Conservation (phyloP, 2,797 vertebrate genomes). For the Melanogrammus aeglefinus region DNA sequence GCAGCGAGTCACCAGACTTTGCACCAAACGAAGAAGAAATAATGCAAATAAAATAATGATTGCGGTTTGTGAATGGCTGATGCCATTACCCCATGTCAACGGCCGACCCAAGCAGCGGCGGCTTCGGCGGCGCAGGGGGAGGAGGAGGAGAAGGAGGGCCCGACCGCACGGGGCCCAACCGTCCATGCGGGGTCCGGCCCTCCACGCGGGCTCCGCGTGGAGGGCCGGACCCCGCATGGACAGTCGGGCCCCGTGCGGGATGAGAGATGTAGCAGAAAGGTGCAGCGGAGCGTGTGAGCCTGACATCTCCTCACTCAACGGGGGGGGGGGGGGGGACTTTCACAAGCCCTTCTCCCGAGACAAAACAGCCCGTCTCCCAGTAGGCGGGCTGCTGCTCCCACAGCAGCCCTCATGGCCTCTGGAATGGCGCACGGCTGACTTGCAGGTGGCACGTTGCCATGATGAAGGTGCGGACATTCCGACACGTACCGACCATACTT, state of each 20-base stretch:
- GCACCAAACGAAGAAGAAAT: too few species aligned
- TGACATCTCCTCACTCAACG: constrained; percentile 53
- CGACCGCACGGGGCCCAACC: background rate
- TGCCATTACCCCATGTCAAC: too few species aligned
- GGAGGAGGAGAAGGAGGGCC: too few species aligned
- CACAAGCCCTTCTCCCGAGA: constrained; percentile 51
- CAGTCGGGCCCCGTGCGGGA: constrained; percentile 35
- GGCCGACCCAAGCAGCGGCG: too few species aligned
- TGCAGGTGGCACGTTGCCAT: constrained; percentile 44
- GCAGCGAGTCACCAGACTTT: too few species aligned
- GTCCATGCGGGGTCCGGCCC: constrained; percentile 23
- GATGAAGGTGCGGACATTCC: constrained; percentile 55
- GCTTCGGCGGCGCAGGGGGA: too few species aligned
- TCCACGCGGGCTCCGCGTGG: too few species aligned
- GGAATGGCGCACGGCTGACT: constrained; percentile 41
- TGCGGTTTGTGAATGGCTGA: too few species aligned
- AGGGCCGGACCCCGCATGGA: constrained; percentile 19
- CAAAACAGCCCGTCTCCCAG: constrained; percentile 61
- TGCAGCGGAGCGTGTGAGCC: constrained; percentile 26
- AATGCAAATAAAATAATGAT: too few species aligned
- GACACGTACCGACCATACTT: constrained; percentile 30
- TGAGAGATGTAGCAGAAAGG: constrained; percentile 16
- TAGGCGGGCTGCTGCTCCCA: constrained; percentile 56
- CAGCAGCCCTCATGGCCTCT: constrained; percentile 39
- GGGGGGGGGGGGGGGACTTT: constrained; percentile 43